Evolutionary conservation across 2,797 vertebrate species (phyloP), one percentile per base, ranked within the genome.

Genomic region (Arnoldichthys spilopterus): DNA sequence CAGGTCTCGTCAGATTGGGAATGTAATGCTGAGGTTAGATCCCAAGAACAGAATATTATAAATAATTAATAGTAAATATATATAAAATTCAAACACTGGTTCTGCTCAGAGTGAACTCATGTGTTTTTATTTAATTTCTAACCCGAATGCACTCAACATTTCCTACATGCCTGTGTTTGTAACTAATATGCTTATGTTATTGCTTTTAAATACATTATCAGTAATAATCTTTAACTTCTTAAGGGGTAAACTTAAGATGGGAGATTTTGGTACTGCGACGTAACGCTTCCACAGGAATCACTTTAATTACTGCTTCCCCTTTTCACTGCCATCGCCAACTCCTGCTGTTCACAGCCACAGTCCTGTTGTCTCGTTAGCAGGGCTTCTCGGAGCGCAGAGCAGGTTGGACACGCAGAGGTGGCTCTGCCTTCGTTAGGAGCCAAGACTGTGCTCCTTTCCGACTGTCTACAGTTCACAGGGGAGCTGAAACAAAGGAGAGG

Each of bases 401-500:
- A 67, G 71, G 70, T 34, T 54, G 63, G 71, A 74, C 64, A 74
- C 71, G 62, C 32, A 32, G 54, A 79, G 32, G 59, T 68, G 62
- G 53, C 77, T 79, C 30, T 67, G 53, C 18, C 69, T 73, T 74
- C 54, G 53, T 79, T 79, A 79, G 72, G 59, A 79, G 56, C 54
- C 11, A n/a, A 78, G 61, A 54, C 51, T 68, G 43, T 58, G 70
- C 77, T 45, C 49, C 54, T 51, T 62, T 45, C 63, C 20, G 13
- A 54, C 43, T 74, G 71, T 73, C 54, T 73, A 63, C 62, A 11
- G 51, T 66, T 79, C 77, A 45, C 71, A 74, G 71, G 77, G 71
- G 71, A 74, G 26, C 51, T 18, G 37, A 72, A 67, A 56, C 49
- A 66, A 58, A 67, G 62, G 61, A 61, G 49, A 58, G 40, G 8